Evolutionary conservation across 2,113 vertebrate species (phyloP).

Genomic region (Junco hyemalis): DNA sequence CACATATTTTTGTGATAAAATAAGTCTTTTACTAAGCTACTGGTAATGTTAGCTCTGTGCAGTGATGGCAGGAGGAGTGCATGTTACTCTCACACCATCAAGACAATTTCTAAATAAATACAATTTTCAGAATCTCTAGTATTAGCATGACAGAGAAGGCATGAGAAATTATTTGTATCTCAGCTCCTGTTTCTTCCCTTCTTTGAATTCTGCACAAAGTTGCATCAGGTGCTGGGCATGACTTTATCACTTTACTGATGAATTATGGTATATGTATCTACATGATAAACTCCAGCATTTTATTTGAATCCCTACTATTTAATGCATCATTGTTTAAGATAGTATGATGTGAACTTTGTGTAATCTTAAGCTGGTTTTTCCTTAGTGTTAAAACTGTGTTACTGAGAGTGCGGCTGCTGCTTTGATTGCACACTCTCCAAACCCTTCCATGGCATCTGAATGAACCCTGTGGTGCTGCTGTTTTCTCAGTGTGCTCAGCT

Average conservation of each 20-base stretch:
- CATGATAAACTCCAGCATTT: background rate
- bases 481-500: background rate
- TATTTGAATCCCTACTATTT: background rate
- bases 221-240: background rate
- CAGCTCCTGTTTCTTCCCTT: background rate
- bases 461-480: background rate
- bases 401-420: background rate
- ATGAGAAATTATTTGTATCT: background rate
- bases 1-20: slow-evolving; percentile 4
- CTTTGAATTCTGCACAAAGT: background rate
- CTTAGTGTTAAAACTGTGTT: background rate
- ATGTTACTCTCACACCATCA: background rate
- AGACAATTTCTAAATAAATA: slow-evolving; percentile 22
- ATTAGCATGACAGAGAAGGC: background rate
- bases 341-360: background rate
- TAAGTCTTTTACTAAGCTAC: background rate
- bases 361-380: background rate
- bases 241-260: background rate
- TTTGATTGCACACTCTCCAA: background rate
- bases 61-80: background rate
- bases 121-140: background rate
- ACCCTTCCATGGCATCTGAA: background rate
- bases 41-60: background rate
- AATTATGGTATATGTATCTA: background rate
- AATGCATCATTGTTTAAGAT: background rate